A percentile compares a stretch with the other conserved stretches of the same genome.
These are phyloP conservation scores for Drosophila pseudotalamancana DNA, from an alignment of 2,888 invertebrate species.

Conservation along the genomic window DNA sequence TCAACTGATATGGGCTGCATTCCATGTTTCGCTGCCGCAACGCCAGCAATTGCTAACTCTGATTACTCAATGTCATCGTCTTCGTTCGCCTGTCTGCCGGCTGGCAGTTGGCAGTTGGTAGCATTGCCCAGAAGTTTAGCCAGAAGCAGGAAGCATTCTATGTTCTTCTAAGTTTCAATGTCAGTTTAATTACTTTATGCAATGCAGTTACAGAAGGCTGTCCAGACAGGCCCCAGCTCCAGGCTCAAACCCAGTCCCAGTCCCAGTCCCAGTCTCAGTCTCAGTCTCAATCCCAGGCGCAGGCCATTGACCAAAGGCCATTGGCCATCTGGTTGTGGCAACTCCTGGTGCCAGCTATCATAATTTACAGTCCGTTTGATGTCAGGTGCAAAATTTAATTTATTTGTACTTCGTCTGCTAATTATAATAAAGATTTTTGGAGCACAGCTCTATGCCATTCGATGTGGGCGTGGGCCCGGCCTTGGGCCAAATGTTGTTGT, in stretches of 20 bases:
- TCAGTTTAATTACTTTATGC: constrained; percentile 80
- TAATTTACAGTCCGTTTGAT: constrained; percentile 22
- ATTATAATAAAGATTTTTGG: constrained; percentile 33
- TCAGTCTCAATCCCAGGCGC: neutral
- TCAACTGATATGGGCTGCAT: constrained; percentile 71
- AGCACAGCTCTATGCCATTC: constrained; percentile 6
- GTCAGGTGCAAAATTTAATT: constrained; percentile 44
- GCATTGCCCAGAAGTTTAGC: constrained; percentile 56
- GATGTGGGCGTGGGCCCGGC: constrained; percentile 41
- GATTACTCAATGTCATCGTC: constrained; percentile 79
- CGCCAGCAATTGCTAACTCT: constrained; percentile 72
- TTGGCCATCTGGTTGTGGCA: constrained; percentile 37
- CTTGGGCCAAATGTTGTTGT: constrained; percentile 46
- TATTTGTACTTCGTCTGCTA: constrained; percentile 23
- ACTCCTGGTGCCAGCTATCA: constrained; percentile 39
- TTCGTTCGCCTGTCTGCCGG: constrained; percentile 55
- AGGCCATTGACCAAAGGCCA: constrained; percentile 73
- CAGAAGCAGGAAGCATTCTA: constrained; percentile 79
- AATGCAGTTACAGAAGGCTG: constrained; percentile 53
- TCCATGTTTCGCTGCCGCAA: constrained; percentile 61
- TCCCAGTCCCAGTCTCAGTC: constrained; percentile 14
- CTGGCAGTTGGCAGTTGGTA: constrained; percentile 45
- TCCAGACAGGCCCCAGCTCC: neutral
- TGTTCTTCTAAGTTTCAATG: constrained; percentile 80
- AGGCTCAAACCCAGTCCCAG: constrained; percentile 13